Base-by-base conservation (phyloP, 2,797 vertebrate genomes). In the Emydoidea blandingii region DNA sequence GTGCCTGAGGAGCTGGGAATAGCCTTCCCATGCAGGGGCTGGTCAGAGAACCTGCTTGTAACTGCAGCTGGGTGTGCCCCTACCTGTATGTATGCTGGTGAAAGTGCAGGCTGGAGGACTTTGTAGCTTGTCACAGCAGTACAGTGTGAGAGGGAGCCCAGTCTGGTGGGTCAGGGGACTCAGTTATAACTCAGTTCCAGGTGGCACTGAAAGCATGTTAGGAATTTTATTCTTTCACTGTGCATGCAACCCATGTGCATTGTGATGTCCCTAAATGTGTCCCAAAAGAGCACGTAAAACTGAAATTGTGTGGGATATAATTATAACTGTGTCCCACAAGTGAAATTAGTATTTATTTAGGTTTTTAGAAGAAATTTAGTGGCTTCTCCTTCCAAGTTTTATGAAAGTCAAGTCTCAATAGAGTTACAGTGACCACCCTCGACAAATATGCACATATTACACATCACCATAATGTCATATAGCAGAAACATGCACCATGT, bases 391-490 rank as follows among this genome's bases (percentile, higher is more conserved):
- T 94, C 92, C 92, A 92, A 94, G 84, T 54, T 86, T 0, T 0
- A 44, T 81, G 82, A 87, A 95, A 92, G 65, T 0, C 11, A 54
- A 23, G 81, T 84, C 86, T 93, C 92, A 87, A 29, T 1, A 90
- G 86, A 90, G 18, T 87, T 41, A 87, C 41, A 92, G 95, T 72
- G 59, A 89, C 11, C 92, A 68, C 74, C 74, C 0, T 49, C 91
- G 96, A 94, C 92, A 95, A 92, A 96, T 87, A 94, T 5, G 59
- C 34, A 96, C 89, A 93, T 96, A 96, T 86, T 94, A 76, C 54
- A 56, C 57, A 37, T 50, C 88, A 86, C 14, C 78, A 11, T 54
- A 91, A 91, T 50, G 29, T 79, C 34, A 23, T 49, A 96, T 11
- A n/a, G 59, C 0, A 6, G n/a, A 87, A 91, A 83, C 74, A 7